These are phyloP conservation scores for Lagodon rhomboides DNA, from an alignment of 2,797 vertebrate genomes.

Conservation along the genomic window DNA sequence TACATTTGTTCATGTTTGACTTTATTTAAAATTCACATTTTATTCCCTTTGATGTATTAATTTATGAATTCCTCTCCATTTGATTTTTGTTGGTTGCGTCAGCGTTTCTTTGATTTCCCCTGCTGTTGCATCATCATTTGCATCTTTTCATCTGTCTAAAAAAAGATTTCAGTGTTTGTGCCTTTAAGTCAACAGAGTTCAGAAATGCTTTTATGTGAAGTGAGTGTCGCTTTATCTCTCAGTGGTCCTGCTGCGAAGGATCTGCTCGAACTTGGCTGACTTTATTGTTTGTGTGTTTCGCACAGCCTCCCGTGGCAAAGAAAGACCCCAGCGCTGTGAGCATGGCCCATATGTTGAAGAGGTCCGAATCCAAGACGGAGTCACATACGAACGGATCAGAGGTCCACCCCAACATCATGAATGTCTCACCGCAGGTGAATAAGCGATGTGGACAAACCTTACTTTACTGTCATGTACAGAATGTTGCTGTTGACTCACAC, in stretches of 20 bases:
- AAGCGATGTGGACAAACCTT: too few species aligned
- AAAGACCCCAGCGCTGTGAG: conserved; percentile 83
- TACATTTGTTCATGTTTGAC: not conserved
- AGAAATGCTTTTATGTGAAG: not conserved
- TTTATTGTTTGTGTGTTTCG: conserved; percentile 54
- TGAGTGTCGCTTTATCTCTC: not conserved
- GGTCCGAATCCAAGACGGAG: conserved; percentile 82
- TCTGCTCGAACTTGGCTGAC: conserved; percentile 16
- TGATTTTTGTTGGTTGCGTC: conserved; percentile 17
- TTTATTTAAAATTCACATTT: conserved; percentile 5
- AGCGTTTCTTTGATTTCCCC: conserved; percentile 31
- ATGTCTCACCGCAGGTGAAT: conserved; percentile 85
- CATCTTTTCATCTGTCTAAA: conserved; percentile 40
- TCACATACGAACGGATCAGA: conserved; percentile 84
- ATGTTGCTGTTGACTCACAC: not conserved
- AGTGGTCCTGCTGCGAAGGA: not conserved
- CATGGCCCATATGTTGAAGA: conserved; percentile 85
- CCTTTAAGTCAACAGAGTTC: not conserved
- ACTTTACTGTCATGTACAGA: not conserved
- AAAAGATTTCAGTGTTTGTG: conserved; percentile 27
- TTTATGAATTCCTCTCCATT: conserved; percentile 20
- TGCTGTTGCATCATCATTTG: conserved; percentile 22
- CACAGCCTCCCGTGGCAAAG: conserved; percentile 87
- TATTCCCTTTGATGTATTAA: conserved; percentile 22
- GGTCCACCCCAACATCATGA: conserved; percentile 64